A percentile compares a stretch with the other conserved stretches of the same genome.
Conservation (phyloP, 1,140 invertebrate species). For the Drosophila nasuta region DNA sequence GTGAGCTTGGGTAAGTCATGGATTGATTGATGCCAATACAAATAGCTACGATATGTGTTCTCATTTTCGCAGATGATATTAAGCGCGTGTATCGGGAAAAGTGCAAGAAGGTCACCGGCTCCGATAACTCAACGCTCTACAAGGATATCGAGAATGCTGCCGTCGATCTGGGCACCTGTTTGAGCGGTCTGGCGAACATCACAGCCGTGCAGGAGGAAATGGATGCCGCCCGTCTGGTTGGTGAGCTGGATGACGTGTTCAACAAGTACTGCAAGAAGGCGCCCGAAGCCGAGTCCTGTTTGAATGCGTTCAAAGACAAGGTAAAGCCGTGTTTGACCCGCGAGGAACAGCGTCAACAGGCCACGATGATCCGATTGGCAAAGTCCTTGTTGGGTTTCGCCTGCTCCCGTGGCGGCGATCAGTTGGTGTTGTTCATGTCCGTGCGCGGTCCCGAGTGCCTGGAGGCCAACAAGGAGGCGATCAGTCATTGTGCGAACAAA, state of each 20-base stretch:
- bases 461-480: conserved; percentile 86
- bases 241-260: conserved; percentile 89
- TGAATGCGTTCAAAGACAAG: conserved; percentile 87
- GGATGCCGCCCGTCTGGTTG: conserved; percentile 86
- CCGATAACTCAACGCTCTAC: conserved; percentile 64
- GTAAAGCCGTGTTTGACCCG: conserved; percentile 88
- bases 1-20: conserved; percentile 59
- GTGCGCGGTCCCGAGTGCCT: conserved; percentile 91
- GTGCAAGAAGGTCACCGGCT: conserved; percentile 71
- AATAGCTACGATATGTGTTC: no score
- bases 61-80: conserved; percentile 50
- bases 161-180: conserved; percentile 83
- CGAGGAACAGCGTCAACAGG: conserved; percentile 85
- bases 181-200: conserved; percentile 85
- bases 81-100: conserved; percentile 72
- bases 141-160: conserved; percentile 76
- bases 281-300: conserved; percentile 87
- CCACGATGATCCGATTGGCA: conserved; percentile 87
- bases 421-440: conserved; percentile 92
- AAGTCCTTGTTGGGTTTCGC: conserved; percentile 89
- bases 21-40: no score
- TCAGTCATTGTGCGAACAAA: conserved; percentile 88
- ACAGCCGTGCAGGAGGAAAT: conserved; percentile 87
- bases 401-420: conserved; percentile 92
- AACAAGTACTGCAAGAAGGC: conserved; percentile 88